Conservation (phyloP, 2,797 vertebrate genomes). For the Sebastes miniatus region DNA sequence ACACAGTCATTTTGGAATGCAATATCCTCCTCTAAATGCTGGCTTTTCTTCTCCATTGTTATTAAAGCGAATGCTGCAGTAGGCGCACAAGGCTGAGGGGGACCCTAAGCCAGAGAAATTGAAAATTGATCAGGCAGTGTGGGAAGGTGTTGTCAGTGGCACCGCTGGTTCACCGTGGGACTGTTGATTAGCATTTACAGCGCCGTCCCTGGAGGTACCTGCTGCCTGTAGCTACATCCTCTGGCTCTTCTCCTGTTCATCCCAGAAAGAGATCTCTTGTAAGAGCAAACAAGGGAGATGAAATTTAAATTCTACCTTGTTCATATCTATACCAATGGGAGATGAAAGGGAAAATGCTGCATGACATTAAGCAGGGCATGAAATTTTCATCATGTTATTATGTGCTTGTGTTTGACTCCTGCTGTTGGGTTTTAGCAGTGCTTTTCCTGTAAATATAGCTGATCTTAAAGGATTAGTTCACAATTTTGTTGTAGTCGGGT, state of each 20-base stretch:
- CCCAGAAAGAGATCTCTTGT: conserved; percentile 60
- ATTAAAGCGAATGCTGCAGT: conserved; percentile 67
- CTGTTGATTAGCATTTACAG: conserved; percentile 80
- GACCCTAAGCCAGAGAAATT: conserved; percentile 79
- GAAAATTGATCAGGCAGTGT: conserved; percentile 83
- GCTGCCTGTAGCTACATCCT: conserved; percentile 39
- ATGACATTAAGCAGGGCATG: conserved; percentile 42
- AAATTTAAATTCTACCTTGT: conserved; percentile 58
- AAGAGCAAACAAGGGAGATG: conserved; percentile 50
- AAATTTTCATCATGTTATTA: conserved; percentile 22
- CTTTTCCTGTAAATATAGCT: conserved; percentile 17
- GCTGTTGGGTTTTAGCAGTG: background rate
- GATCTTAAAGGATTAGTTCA: background rate
- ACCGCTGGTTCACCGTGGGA: conserved; percentile 51
- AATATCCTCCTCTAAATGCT: conserved; percentile 81
- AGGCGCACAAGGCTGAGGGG: conserved; percentile 57
- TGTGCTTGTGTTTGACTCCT: conserved; percentile 2
- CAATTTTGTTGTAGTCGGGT: no score
- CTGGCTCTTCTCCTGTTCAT: conserved; percentile 25
- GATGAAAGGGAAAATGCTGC: conserved; percentile 13
- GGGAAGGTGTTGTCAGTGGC: conserved; percentile 61
- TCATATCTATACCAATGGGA: conserved; percentile 49
- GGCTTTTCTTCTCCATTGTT: conserved; percentile 77
- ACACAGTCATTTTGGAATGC: conserved; percentile 80
- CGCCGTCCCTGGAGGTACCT: conserved; percentile 44